phyloP scores from a whole-genome alignment of 2,113 vertebrate species.

The Oryzias curvinotus region DNA sequence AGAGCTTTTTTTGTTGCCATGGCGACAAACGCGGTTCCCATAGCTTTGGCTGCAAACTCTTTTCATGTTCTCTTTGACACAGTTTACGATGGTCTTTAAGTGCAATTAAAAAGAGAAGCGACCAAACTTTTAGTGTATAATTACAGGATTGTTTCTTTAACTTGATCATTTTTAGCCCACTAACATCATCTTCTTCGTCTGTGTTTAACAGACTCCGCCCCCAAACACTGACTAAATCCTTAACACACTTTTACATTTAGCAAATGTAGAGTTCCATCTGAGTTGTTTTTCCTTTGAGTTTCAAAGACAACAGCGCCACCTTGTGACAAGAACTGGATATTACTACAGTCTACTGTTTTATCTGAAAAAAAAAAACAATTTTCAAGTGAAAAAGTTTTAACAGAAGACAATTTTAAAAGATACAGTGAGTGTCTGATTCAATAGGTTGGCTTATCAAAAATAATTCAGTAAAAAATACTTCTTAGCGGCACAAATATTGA shows the following conservation, averaged over 20 bases:
- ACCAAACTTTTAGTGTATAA: background rate
- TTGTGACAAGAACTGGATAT: constrained; percentile 3
- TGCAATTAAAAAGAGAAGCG: background rate
- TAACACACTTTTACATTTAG: background rate
- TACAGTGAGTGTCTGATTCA: no score
- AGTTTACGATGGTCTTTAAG: background rate
- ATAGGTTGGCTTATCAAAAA: no score
- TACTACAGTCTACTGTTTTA: background rate
- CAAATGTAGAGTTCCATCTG: no score
- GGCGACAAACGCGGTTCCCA: constrained; percentile 21
- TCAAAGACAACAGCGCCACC: constrained; percentile 21
- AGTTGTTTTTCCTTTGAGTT: background rate
- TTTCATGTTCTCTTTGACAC: background rate
- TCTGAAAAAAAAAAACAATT: background rate
- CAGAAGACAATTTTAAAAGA: no score
- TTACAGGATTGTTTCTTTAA: background rate
- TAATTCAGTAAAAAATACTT: no score
- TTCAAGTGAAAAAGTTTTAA: no score
- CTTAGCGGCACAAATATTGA: no score
- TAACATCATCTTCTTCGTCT: background rate
- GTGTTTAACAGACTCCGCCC: background rate
- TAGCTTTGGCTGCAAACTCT: background rate
- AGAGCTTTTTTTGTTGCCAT: constrained; percentile 50
- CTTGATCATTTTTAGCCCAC: background rate
- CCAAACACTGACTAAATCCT: background rate